A percentile compares a stretch with the other conserved stretches of the same genome.
These are phyloP conservation scores for Cheilosia urbana DNA, from an alignment of 2,888 invertebrate species.

Conservation along the genomic window DNA sequence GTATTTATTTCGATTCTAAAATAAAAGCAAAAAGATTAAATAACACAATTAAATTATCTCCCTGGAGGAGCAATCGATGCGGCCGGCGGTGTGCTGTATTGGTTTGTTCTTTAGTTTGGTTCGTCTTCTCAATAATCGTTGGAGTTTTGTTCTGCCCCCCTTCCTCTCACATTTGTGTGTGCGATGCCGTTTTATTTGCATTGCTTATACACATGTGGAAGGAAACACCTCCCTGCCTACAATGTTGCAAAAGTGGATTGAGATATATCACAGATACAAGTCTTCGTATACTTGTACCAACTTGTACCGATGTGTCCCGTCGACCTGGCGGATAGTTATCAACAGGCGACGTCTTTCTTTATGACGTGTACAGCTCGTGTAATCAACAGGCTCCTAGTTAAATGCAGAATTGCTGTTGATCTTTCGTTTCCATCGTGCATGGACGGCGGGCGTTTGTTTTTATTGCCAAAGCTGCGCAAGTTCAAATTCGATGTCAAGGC, in stretches of 20 bases:
- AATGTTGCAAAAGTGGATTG: slow-evolving; percentile 25
- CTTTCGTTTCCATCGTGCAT: slow-evolving; percentile 2
- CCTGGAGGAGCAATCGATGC: not conserved
- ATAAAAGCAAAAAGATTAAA: slow-evolving; percentile 33
- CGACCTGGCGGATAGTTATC: slow-evolving; percentile 16
- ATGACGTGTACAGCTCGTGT: slow-evolving; percentile 1
- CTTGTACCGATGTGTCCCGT: slow-evolving; percentile 3
- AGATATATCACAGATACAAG: slow-evolving; percentile 41
- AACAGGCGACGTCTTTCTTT: slow-evolving; percentile 25
- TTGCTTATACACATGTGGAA: slow-evolving; percentile 7
- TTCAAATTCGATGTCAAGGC: slow-evolving; percentile 72
- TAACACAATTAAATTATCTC: slow-evolving; percentile 63
- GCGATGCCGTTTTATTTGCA: slow-evolving; percentile 11
- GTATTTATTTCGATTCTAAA: slow-evolving; percentile 44
- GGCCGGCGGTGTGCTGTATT: not conserved
- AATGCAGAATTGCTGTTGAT: slow-evolving; percentile 24
- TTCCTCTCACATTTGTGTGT: not conserved
- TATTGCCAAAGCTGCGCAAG: slow-evolving; percentile 36
- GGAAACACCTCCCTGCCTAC: slow-evolving; percentile 6
- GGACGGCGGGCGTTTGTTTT: not conserved
- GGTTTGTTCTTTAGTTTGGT: not conserved
- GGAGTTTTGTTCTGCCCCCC: too few species aligned
- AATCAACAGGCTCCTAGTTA: not conserved
- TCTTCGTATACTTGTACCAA: not conserved
- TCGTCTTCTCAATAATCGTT: slow-evolving; percentile 9